Conservation (phyloP, 2,888 invertebrate genomes). For the Acanthoscelides obtectus region DNA sequence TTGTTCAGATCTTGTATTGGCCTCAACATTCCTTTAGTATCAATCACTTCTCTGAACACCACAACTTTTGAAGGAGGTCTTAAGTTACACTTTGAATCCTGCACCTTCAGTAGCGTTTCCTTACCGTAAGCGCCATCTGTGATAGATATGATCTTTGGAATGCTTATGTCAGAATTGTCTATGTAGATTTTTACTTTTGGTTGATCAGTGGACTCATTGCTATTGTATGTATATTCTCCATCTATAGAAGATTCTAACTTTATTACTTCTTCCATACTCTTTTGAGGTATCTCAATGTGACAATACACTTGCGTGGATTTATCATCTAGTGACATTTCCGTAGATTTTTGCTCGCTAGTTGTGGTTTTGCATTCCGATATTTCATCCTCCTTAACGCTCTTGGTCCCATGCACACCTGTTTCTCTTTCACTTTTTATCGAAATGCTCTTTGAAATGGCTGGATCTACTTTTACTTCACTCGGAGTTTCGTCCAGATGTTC, state of each 20-base stretch:
- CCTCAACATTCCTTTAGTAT: slow-evolving; percentile 10
- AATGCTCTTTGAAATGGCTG: not conserved
- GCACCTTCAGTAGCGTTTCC: slow-evolving; percentile 4
- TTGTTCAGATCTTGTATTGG: slow-evolving; percentile 18
- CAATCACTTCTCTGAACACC: slow-evolving; percentile 16
- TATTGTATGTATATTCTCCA: slow-evolving; percentile 1
- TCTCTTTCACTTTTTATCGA: slow-evolving; percentile 10
- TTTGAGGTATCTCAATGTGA: slow-evolving; percentile 2
- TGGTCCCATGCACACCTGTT: slow-evolving; percentile 2
- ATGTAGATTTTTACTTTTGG: slow-evolving; percentile 8
- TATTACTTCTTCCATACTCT: slow-evolving; percentile 1
- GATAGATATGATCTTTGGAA: slow-evolving; percentile 8
- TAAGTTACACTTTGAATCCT: not conserved
- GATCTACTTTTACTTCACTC: not conserved
- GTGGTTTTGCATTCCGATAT: not conserved
- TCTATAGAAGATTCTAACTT: not conserved
- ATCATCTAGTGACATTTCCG: not conserved
- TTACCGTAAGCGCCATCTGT: slow-evolving; percentile 7
- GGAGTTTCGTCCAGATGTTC: not conserved
- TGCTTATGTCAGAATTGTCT: slow-evolving; percentile 5
- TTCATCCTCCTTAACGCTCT: slow-evolving; percentile 1
- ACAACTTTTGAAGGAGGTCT: slow-evolving; percentile 12
- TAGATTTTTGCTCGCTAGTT: not conserved
- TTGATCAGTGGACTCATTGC: not conserved
- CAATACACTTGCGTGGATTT: slow-evolving; percentile 14